These are phyloP conservation scores for Hypocryptadius cinnamomeus DNA, from an alignment of 2,113 vertebrate species.

Conservation along the genomic window DNA sequence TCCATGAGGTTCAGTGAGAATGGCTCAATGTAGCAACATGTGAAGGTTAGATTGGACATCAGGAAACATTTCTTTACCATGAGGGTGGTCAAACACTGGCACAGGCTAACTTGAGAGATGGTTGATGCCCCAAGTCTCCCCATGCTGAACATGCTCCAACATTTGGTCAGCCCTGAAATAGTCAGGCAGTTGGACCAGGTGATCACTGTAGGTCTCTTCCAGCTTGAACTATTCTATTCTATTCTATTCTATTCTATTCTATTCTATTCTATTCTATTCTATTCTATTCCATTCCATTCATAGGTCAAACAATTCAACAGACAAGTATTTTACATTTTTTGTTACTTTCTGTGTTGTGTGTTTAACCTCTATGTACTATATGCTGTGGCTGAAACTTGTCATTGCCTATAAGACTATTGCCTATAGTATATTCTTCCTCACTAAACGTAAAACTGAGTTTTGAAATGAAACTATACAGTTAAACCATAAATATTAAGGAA, in stretches of 20 bases:
- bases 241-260: background rate
- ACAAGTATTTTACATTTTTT: background rate
- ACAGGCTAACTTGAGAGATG: background rate
- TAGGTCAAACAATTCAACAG: background rate
- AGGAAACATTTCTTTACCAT: background rate
- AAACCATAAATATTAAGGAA: background rate
- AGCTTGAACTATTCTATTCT: background rate
- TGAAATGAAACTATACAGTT: background rate
- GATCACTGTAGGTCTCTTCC: background rate
- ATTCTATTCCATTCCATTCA: background rate
- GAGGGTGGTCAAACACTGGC: background rate
- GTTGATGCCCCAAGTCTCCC: background rate
- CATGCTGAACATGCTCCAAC: background rate
- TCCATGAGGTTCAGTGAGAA: background rate
- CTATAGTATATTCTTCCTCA: background rate
- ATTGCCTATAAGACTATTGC: background rate
- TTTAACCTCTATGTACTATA: background rate
- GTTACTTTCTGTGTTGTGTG: background rate
- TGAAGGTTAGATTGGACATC: background rate
- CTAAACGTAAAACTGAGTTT: constrained; percentile 5
- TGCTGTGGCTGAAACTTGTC: background rate
- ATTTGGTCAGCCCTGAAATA: background rate
- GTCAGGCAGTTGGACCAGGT: background rate
- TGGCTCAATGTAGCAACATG: background rate
- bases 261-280: background rate